phyloP scores from a whole-genome alignment of 2,888 invertebrate genomes.

The Anticlea derivata region DNA sequence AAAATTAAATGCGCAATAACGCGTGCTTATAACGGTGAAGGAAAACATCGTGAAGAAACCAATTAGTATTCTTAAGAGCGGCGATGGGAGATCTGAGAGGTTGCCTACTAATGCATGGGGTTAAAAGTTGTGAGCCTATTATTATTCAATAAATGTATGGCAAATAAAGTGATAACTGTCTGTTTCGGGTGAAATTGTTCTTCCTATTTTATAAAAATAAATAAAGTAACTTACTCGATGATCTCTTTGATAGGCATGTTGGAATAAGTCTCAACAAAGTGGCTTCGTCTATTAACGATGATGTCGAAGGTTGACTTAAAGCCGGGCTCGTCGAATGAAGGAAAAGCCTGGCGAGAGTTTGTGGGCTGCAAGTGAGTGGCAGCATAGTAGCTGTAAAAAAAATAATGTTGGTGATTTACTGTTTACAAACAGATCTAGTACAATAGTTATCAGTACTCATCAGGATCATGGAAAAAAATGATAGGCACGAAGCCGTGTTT shows the following conservation, averaged over 20 bases:
- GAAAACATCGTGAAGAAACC: no score
- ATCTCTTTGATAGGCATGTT: constrained; percentile 59
- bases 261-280: constrained; percentile 62
- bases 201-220: background rate
- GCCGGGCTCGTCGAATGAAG: constrained; percentile 93
- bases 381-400: constrained; percentile 86
- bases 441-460: no score
- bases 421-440: no score
- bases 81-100: background rate
- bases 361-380: constrained; percentile 91
- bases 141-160: no score
- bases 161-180: no score
- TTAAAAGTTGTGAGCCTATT: no score
- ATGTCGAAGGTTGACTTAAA: constrained; percentile 84
- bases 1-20: no score
- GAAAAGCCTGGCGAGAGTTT: constrained; percentile 90
- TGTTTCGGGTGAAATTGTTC: no score
- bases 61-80: no score
- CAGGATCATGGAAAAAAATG: no score
- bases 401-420: constrained; percentile 2
- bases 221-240: constrained; percentile 48
- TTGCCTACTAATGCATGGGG: background rate
- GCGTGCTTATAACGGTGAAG: no score
- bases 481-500: no score
- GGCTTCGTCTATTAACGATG: constrained; percentile 60